A percentile compares a stretch with the other conserved stretches of the same genome.
Conservation (phyloP, 2,113 vertebrate genomes). For the Chlorodrepanis virens region DNA sequence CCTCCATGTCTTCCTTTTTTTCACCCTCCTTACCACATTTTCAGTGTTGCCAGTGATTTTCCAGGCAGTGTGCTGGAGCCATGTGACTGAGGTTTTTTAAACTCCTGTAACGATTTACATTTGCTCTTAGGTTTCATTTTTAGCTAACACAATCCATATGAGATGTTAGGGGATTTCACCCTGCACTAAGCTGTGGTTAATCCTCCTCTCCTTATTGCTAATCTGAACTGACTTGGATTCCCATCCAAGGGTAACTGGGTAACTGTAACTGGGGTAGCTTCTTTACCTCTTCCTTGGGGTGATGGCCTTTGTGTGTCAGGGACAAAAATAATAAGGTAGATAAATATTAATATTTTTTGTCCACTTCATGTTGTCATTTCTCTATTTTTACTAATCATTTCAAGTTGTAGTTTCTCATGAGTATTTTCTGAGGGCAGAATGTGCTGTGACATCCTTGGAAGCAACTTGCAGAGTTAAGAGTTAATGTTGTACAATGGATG, state of each 20-base stretch:
- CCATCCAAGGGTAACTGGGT: background rate
- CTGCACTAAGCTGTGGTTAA: background rate
- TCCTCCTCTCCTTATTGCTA: background rate
- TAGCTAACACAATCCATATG: background rate
- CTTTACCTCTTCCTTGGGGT: background rate
- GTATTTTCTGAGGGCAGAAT: background rate
- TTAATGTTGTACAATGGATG: background rate
- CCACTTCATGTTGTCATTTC: background rate
- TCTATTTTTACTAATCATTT: background rate
- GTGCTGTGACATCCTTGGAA: background rate
- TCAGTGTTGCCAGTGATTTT: background rate
- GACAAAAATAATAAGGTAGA: background rate
- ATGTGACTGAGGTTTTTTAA: background rate
- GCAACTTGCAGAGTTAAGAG: background rate
- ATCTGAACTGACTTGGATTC: background rate
- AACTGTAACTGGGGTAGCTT: background rate
- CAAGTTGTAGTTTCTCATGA: background rate
- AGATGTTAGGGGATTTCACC: background rate
- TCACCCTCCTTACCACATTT: background rate
- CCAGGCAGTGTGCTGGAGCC: background rate
- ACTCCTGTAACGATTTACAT: background rate
- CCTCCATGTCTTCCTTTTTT: background rate
- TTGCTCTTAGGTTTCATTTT: background rate
- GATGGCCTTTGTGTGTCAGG: background rate
- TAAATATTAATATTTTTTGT: background rate